Base-by-base conservation (phyloP, 2,113 vertebrate genomes). In the Gobius niger region DNA sequence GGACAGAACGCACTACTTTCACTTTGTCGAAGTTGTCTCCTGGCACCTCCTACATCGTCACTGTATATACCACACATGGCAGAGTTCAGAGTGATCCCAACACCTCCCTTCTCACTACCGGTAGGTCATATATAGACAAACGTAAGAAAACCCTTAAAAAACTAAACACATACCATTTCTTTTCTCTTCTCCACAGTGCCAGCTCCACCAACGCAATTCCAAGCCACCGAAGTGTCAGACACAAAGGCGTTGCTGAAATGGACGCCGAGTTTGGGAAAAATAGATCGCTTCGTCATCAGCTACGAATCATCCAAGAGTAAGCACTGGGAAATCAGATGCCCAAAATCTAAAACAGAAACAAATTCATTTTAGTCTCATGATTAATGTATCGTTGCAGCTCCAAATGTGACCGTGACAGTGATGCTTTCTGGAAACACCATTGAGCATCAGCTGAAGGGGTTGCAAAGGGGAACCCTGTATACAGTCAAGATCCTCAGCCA, bases 281-380 rank as follows among this genome's bases (percentile, higher is more conserved):
- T 95, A 16, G 94, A 96, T 65, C 86, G 88, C 57, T 96, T 96
- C 68, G 81, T 93, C 4, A 81, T 96, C 75, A 90, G 68, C 65
- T 95, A 95, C 14, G 91, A 93, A 9, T 93, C 92, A 24, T 85
- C 88, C 6, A 92, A 92, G 53, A 93, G 95, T 96, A 82, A 95
- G 94, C 63, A 18, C 44, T 14, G 40, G 42, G 14, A 60, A 14
- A 16, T 60, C 13, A 61, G 19, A 14, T 44, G 12, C 7, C 7
- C 13, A 9, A 24, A 49, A 1, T 64, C 14, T 34, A 16, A 59
- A 16, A 13, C 46, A 19, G 60, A 60, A 24, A 19, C 16, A 11
- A 54, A 47, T 1, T 52, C 1, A 15, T 15, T 57, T 24, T 40
- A 59, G 24, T 34, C 24, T 3, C 24, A 34, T 34, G 24, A 65